Evolutionary conservation across 2,888 invertebrate genomes (phyloP).

Genomic region (Nebria brevicollis): DNA sequence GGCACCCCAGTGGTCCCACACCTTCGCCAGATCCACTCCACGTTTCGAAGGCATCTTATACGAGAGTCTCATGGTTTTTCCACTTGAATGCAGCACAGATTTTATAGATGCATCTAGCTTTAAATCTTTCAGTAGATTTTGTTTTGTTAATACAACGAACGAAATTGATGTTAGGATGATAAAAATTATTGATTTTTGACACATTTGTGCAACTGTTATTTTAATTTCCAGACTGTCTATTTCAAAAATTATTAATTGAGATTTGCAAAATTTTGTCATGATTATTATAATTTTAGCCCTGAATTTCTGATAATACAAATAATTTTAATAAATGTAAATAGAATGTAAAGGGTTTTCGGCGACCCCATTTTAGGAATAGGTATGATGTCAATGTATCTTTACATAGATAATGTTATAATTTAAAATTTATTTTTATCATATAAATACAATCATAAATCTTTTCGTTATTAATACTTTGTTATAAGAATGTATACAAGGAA

Average conservation of each 20-base stretch:
- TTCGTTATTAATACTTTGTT: too few species aligned
- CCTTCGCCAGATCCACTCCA: conserved; percentile 53
- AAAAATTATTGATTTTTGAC: background rate
- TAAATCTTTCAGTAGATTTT: background rate
- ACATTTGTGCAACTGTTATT: background rate
- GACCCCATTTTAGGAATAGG: too few species aligned
- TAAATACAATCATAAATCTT: too few species aligned
- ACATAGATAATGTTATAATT: background rate
- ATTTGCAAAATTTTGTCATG: background rate
- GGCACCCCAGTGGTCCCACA: conserved; percentile 65
- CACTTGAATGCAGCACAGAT: background rate
- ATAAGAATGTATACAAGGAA: too few species aligned
- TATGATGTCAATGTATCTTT: too few species aligned
- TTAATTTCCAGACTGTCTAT: background rate
- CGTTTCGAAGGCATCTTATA: background rate
- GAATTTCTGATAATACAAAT: too few species aligned
- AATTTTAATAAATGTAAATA: too few species aligned
- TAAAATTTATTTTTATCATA: background rate
- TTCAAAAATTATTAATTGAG: background rate
- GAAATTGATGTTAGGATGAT: background rate
- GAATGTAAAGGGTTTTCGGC: too few species aligned
- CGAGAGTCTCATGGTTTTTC: background rate
- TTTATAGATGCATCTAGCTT: background rate
- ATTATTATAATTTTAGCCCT: too few species aligned
- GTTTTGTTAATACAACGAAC: background rate